Percentiles rank a stretch among this genome's conserved stretches.
Evolutionary conservation across 2,888 invertebrate species (phyloP).

Genomic region (Limulus polyphemus): DNA sequence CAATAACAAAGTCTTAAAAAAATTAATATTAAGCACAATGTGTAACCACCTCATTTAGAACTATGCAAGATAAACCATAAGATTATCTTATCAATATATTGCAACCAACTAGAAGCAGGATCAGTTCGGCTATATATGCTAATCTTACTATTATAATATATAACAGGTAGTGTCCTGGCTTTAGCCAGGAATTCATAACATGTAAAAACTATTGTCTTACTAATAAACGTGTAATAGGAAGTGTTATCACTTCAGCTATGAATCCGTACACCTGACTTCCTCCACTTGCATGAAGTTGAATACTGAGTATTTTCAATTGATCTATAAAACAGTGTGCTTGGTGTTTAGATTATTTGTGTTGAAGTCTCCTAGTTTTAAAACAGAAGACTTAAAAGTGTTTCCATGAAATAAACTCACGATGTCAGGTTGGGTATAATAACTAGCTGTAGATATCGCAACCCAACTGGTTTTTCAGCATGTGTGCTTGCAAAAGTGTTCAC

Average conservation of each 20-base stretch:
- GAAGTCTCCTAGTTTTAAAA: constrained; percentile 56
- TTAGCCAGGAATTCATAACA: too few relatives aligned
- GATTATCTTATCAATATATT: too few relatives aligned
- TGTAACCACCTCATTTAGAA: too few relatives aligned
- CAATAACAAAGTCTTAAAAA: too few relatives aligned
- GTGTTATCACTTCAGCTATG: constrained; percentile 87
- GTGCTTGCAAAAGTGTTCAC: constrained; percentile 89
- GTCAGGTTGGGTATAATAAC: constrained; percentile 63
- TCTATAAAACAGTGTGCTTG: constrained; percentile 15
- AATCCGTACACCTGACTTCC: constrained; percentile 90
- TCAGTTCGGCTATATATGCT: too few relatives aligned
- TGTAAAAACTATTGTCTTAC: constrained; percentile 45
- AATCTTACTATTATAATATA: too few relatives aligned
- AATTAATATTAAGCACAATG: too few relatives aligned
- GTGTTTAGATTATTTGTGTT: constrained; percentile 41
- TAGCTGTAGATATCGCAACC: constrained; percentile 73
- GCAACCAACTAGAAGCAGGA: too few relatives aligned
- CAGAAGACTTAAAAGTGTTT: constrained; percentile 74
- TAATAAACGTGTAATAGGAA: constrained; percentile 81
- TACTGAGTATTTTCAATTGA: constrained; percentile 47
- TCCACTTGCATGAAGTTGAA: constrained; percentile 86
- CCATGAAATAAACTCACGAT: constrained; percentile 79
- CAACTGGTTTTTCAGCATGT: constrained; percentile 71
- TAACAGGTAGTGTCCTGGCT: too few relatives aligned
- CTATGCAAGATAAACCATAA: too few relatives aligned